Evolutionary conservation across 2,113 vertebrate genomes (phyloP).

Genomic region (Microcebus lehilahytsara): DNA sequence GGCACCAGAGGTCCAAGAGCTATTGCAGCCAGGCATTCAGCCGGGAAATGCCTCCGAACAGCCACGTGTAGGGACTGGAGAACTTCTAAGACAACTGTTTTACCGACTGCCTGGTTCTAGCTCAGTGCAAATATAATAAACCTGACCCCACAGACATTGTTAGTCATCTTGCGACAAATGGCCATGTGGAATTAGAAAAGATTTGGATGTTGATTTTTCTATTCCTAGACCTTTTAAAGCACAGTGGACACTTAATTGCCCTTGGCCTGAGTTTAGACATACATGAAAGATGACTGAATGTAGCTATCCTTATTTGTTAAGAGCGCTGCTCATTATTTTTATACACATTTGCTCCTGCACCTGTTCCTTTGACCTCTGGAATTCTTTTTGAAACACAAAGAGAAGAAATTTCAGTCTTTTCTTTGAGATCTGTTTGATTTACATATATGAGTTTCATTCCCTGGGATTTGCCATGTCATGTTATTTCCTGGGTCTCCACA

Average conservation of each 20-base stretch:
- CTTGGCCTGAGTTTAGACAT: conserved; percentile 73
- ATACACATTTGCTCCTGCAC: conserved; percentile 63
- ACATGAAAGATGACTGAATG: conserved; percentile 70
- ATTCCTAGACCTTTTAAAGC: conserved; percentile 86
- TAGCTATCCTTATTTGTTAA: conserved; percentile 73
- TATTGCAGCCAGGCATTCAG: conserved; percentile 56
- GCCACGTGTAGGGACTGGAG: conserved; percentile 71
- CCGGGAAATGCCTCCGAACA: conserved; percentile 70
- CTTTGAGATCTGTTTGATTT: conserved; percentile 10
- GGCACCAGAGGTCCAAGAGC: conserved; percentile 69
- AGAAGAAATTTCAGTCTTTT: conserved; percentile 66
- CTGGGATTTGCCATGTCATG: neutral
- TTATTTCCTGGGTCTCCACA: neutral
- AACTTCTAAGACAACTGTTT: conserved; percentile 34
- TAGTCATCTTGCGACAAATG: conserved; percentile 58
- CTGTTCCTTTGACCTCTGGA: conserved; percentile 73
- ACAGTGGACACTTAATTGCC: conserved; percentile 84
- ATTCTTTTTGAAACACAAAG: conserved; percentile 74
- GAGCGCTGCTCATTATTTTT: conserved; percentile 77
- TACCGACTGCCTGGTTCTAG: conserved; percentile 71
- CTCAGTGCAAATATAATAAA: conserved; percentile 52
- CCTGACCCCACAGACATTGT: conserved; percentile 76
- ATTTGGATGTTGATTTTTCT: conserved; percentile 77
- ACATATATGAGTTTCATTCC: neutral
- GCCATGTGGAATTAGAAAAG: conserved; percentile 65